Base-by-base conservation (phyloP, 92 coral and sea anemone genomes). In the Epizoanthus fatuus region DNA sequence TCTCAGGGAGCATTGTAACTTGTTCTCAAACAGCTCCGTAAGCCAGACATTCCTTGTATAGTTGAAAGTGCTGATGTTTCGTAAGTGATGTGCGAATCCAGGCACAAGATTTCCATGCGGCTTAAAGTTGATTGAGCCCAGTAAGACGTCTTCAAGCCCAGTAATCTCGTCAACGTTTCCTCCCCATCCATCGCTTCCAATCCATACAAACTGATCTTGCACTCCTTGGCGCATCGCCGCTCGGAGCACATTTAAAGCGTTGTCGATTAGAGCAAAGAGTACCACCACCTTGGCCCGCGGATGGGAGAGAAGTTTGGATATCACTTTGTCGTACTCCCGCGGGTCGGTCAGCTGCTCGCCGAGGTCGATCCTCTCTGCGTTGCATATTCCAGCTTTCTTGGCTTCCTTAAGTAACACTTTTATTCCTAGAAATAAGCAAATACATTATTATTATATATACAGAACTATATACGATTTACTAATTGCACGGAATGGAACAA, bases 121-220 rank as follows among this genome's bases (percentile, higher is more conserved):
- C 63, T 77, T 77, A 12, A 77, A 77, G 68, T 77, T 77, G 19
- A 77, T 60, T 17, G 82, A 77, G 2, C 82, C 82, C 25, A 59
- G 69, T 1, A 69, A 56, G 9, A 77, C 69, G 16, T 77, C 58
- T 77, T 77, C 82, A 15, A 77, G 32, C 14, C 82, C 82, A 12
- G 47, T 0, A 25, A 77, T 45, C 56, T 77, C 82, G 56, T 77
- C 82, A 13, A 77, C 69, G 12, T 77, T 77, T 3, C 82, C 82
- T 60, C 82, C 82, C 82, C 82, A 77, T 10, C 82, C 82, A 42
- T 77, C 82, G 13, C 82, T 77, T 60, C 82, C 82, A 17, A 77
- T 60, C 82, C 82, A 77, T 54, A 39, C 59, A 13, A 77, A 77
- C 5, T 40, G 62, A 59, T 55, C 54, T 60, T 59, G 5, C 11